Conservation (phyloP, 2,797 vertebrate species). For the Gouania willdenowi region DNA sequence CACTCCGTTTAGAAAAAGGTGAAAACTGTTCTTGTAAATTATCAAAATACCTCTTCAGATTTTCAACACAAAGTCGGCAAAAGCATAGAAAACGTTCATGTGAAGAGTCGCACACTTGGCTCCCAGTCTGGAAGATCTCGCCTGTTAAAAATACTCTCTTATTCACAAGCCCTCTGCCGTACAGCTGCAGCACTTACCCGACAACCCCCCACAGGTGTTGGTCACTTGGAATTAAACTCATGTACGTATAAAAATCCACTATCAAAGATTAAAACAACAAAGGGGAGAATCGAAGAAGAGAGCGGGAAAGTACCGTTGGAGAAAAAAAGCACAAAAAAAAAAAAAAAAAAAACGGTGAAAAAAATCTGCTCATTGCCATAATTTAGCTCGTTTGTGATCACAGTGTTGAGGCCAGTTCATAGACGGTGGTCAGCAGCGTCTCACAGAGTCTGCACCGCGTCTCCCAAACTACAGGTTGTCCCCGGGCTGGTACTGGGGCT, state of each 20-base stretch:
- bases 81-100: too few relatives aligned
- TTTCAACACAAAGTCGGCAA: too few relatives aligned
- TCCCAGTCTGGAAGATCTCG: too few relatives aligned
- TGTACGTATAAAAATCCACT: slow-evolving; percentile 29
- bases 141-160: too few relatives aligned
- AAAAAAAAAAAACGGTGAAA: slow-evolving; percentile 30
- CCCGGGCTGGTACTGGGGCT: slow-evolving; percentile 97
- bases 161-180: too few relatives aligned
- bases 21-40: too few relatives aligned
- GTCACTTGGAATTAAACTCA: slow-evolving; percentile 51
- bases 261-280: slow-evolving; percentile 38
- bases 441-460: too few relatives aligned
- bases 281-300: neutral
- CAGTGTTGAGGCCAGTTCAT: slow-evolving; percentile 61
- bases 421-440: too few relatives aligned
- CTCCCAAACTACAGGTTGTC: slow-evolving; percentile 87
- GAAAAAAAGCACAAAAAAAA: slow-evolving; percentile 12
- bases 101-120: too few relatives aligned
- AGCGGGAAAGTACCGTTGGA: slow-evolving; percentile 4
- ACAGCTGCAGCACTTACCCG: slow-evolving; percentile 41
- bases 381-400: slow-evolving; percentile 50
- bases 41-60: too few relatives aligned
- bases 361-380: slow-evolving; percentile 35
- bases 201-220: slow-evolving; percentile 62
- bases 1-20: too few relatives aligned